Conservation (phyloP, 2,797 vertebrate genomes). For the Cryptoprocta ferox region DNA sequence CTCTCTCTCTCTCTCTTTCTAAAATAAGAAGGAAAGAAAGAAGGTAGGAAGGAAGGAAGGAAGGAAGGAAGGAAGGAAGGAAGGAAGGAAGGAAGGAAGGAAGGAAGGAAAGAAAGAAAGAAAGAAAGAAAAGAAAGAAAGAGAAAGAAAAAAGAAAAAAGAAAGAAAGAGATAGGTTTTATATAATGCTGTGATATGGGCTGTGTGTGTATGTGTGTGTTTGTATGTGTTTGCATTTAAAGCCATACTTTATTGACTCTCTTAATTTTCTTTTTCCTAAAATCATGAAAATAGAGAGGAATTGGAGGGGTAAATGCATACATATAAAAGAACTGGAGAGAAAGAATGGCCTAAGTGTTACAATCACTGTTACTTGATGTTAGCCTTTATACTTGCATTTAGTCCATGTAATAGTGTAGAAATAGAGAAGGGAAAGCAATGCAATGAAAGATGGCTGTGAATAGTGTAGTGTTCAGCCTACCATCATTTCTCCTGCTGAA, state of each 20-base stretch:
- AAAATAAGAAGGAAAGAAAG: not conserved
- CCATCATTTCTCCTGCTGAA: not conserved
- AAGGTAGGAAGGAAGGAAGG: not conserved
- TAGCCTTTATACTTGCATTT: not conserved
- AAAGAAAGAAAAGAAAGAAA: not conserved
- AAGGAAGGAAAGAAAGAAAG: not conserved
- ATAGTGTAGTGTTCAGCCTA: not conserved
- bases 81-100: not conserved
- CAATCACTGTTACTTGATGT: not conserved
- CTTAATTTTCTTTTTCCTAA: not conserved
- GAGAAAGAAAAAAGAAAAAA: not conserved
- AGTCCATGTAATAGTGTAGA: not conserved
- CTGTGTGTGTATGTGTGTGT: not conserved
- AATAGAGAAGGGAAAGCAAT: not conserved
- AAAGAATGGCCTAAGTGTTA: not conserved
- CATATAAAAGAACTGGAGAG: not conserved
- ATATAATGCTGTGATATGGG: not conserved
- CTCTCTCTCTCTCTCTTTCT: not conserved
- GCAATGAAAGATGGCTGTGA: not conserved
- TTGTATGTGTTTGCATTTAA: not conserved
- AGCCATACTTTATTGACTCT: not conserved
- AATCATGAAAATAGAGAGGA: not conserved
- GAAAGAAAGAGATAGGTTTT: not conserved
- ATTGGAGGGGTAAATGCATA: not conserved
- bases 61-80: not conserved